Base-by-base conservation (phyloP, 2,113 vertebrate species). In the Sardina pilchardus region DNA sequence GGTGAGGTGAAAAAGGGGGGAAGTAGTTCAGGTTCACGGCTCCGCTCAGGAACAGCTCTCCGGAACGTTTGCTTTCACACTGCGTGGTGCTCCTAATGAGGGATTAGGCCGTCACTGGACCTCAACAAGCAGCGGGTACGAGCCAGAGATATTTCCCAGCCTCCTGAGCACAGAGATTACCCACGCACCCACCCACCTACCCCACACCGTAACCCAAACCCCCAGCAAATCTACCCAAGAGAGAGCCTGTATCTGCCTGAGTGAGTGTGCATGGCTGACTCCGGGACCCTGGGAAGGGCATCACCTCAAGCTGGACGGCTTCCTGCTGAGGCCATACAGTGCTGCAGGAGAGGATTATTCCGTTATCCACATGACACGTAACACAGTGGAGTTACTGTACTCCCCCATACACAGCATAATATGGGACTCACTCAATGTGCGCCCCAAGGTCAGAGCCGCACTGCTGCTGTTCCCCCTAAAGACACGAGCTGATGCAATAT, bases 21-120 rank as follows among this genome's bases (percentile, higher is more conserved):
- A 1, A 34, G 71, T 34, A 36, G 71, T 78, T 78, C 71, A 78
- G 71, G 71, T 78, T 78, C 71, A 78, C 5, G 4, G 71, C 71
- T 36, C 34, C 14, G 71, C 71, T 78, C 30, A 36, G 71, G 71
- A 78, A 78, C 26, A 78, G 34, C 71, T 36, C 34, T 78, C 71
- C 71, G 30, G 71, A 78, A 36, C 30, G 71, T 78, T 78, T 78
- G 71, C 71, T 17, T 78, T 78, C 71, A 78, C 71, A 78, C 71
- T 78, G 34, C 71, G 16, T 78, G 71, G 71, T 36, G 71, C 71
- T 78, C 71, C 71, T 78, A 78, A 83, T 83, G 53, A 84, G 26
- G 36, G 53, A 84, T 86, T 86, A 67, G 53, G 63, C 71, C 48
- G 82, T 19, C 5, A 59, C 43, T 85, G 71, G 81, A 83, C 34